phyloP scores from a whole-genome alignment of 1,140 invertebrate species.

The Drepana arcuata region DNA sequence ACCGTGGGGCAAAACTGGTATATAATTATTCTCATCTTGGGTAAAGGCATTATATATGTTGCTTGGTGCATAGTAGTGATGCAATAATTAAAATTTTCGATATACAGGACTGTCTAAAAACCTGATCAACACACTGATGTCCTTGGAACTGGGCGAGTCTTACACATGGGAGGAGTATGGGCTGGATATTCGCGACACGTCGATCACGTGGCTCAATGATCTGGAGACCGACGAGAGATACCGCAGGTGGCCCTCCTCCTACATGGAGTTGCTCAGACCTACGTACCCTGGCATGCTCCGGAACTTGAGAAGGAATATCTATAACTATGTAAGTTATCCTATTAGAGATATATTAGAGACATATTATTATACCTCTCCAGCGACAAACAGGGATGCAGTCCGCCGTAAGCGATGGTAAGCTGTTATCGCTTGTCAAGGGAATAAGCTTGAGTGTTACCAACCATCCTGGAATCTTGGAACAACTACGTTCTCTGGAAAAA shows the following conservation, averaged over 20 bases:
- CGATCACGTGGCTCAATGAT: constrained; percentile 96
- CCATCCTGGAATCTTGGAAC: no score
- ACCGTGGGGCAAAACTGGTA: no score
- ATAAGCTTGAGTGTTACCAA: no score
- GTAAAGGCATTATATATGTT: no score
- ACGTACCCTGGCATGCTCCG: constrained; percentile 98
- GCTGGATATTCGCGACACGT: constrained; percentile 92
- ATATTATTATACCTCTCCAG: no score
- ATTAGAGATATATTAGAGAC: not conserved
- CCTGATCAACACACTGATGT: constrained; percentile 75
- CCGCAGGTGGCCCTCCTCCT: constrained; percentile 87
- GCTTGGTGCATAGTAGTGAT: no score
- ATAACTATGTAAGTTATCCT: constrained; percentile 49
- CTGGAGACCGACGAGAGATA: constrained; percentile 93
- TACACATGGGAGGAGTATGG: constrained; percentile 84
- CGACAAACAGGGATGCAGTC: no score
- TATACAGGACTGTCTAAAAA: constrained; percentile 62
- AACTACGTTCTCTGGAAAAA: no score
- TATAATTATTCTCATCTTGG: no score
- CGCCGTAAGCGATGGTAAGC: no score
- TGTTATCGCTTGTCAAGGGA: no score
- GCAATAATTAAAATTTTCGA: no score
- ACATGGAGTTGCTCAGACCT: constrained; percentile 92
- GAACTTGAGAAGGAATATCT: constrained; percentile 95
- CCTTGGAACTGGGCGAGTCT: constrained; percentile 80